Evolutionary conservation across 1,140 invertebrate species (phyloP).

Genomic region (Nasonia vitripennis): DNA sequence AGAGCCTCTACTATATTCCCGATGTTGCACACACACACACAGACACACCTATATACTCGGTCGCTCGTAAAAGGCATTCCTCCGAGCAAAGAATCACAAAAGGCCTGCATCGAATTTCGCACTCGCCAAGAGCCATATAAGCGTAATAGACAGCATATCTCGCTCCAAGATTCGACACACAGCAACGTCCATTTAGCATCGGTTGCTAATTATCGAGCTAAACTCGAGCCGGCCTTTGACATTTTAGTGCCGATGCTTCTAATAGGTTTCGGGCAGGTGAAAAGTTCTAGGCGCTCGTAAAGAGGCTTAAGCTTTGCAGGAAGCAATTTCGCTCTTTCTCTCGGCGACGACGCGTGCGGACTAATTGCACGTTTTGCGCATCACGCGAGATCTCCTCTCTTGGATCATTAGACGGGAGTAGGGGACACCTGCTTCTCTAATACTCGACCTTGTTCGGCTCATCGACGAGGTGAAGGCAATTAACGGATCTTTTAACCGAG

Average conservation of each 20-base stretch:
- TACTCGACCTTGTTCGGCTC: no score
- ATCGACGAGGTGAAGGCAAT: no score
- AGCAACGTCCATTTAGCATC: not conserved
- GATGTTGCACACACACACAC: no score
- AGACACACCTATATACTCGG: no score
- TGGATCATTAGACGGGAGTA: slow-evolving; percentile 22
- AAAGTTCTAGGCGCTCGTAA: slow-evolving; percentile 43
- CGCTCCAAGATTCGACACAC: slow-evolving; percentile 34
- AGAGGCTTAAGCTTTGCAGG: slow-evolving; percentile 55
- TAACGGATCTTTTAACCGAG: no score
- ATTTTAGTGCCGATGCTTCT: slow-evolving; percentile 31
- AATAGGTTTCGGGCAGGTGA: slow-evolving; percentile 54
- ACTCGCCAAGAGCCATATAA: not conserved
- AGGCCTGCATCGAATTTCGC: slow-evolving; percentile 33
- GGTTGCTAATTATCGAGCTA: slow-evolving; percentile 32
- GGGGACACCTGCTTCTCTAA: not conserved
- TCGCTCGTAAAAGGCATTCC: slow-evolving; percentile 19
- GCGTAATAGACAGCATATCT: not conserved
- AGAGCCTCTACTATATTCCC: no score
- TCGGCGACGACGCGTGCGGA: not conserved
- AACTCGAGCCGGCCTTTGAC: slow-evolving; percentile 34
- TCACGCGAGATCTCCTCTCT: slow-evolving; percentile 6
- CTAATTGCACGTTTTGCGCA: slow-evolving; percentile 31
- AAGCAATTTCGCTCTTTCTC: slow-evolving; percentile 59
- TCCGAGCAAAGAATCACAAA: slow-evolving; percentile 8